Conservation (phyloP, 1,140 invertebrate genomes). For the Dreissena polymorpha region DNA sequence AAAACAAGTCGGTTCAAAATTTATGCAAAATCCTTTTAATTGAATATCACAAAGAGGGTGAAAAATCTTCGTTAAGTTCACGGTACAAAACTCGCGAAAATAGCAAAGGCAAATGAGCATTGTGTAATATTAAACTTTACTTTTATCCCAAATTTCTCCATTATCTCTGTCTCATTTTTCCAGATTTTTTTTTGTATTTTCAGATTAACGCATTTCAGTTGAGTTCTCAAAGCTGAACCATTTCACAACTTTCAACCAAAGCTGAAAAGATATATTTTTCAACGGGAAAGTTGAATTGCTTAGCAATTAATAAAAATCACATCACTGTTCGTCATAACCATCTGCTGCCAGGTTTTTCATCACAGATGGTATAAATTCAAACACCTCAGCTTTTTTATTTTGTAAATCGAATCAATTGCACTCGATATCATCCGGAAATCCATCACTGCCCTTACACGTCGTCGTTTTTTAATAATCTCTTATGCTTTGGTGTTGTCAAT, state of each 20-base stretch:
- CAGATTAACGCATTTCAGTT: slow-evolving; percentile 20
- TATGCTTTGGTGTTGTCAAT: neutral
- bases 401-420: neutral
- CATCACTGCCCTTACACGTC: neutral
- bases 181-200: slow-evolving; percentile 22
- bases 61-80: too few species aligned
- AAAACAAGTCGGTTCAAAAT: too few species aligned
- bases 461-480: neutral
- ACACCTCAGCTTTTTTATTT: neutral
- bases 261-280: neutral
- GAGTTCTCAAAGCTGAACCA: neutral
- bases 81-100: too few species aligned
- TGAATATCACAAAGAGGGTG: too few species aligned
- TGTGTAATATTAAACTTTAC: too few species aligned
- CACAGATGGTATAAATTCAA: neutral
- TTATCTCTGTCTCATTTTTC: too few species aligned
- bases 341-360: neutral
- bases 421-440: neutral
- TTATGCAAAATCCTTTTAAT: too few species aligned
- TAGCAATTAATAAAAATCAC: neutral
- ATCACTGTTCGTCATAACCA: neutral
- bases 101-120: too few species aligned
- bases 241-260: slow-evolving; percentile 11
- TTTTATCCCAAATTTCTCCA: too few species aligned
- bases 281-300: neutral